These are phyloP conservation scores for Empidonax alnorum DNA, from an alignment of 2,113 vertebrate species.

Conservation along the genomic window DNA sequence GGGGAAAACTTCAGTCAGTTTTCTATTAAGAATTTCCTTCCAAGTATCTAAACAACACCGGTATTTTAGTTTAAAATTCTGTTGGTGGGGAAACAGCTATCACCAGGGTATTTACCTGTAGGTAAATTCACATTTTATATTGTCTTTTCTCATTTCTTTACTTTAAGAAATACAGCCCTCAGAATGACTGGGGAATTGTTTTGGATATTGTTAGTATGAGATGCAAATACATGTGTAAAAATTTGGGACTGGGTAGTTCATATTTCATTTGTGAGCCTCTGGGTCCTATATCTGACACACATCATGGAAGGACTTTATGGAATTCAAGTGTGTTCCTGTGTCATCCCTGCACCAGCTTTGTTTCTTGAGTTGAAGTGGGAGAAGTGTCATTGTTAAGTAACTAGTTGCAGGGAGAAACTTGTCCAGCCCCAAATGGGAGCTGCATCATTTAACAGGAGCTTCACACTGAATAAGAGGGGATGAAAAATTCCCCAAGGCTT, in stretches of 20 bases:
- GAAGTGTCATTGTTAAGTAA: background rate
- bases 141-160: background rate
- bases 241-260: background rate
- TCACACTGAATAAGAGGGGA: rapidly evolving
- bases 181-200: background rate
- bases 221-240: background rate
- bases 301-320: background rate
- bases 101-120: background rate
- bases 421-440: background rate
- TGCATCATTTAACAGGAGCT: background rate
- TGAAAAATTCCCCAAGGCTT: background rate
- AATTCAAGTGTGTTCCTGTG: background rate
- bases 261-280: background rate
- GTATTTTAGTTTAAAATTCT: background rate
- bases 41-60: background rate
- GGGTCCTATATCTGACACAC: background rate
- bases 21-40: background rate
- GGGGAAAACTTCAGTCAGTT: background rate
- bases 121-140: background rate
- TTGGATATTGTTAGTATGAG: background rate
- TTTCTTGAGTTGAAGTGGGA: background rate
- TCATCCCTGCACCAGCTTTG: background rate
- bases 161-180: background rate
- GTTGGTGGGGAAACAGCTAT: background rate
- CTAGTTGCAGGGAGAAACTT: background rate